These are phyloP conservation scores for Drosophila lowei DNA, from an alignment of 1,140 invertebrate species.

Conservation along the genomic window DNA sequence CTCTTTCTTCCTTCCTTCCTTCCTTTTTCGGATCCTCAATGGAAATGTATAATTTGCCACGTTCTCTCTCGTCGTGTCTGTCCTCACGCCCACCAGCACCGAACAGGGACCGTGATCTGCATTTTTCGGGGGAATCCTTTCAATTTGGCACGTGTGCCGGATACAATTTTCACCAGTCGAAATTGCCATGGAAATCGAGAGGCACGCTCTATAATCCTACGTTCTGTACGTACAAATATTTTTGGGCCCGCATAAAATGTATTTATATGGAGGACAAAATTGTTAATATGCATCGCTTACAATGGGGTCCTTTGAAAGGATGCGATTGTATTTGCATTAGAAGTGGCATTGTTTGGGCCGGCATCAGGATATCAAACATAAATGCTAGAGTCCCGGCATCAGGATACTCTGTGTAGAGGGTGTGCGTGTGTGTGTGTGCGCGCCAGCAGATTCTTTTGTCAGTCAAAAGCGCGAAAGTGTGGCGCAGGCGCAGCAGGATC, in stretches of 20 bases:
- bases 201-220: constrained; percentile 46
- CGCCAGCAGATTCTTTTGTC: constrained; percentile 61
- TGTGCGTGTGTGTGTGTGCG: constrained; percentile 40
- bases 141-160: constrained; percentile 77
- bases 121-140: constrained; percentile 41
- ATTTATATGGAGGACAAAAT: constrained; percentile 67
- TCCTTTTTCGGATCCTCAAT: background rate
- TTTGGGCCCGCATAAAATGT: constrained; percentile 59
- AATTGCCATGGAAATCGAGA: constrained; percentile 45
- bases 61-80: background rate
- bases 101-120: constrained; percentile 17
- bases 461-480: constrained; percentile 74
- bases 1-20: background rate
- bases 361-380: constrained; percentile 65
- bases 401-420: constrained; percentile 52
- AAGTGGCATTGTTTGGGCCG: constrained; percentile 71
- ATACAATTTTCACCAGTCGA: constrained; percentile 65
- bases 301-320: constrained; percentile 71
- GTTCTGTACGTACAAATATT: background rate
- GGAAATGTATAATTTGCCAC: constrained; percentile 14
- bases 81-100: constrained; percentile 50
- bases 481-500: constrained; percentile 61
- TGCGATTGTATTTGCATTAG: constrained; percentile 81
- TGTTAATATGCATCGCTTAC: constrained; percentile 66
- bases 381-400: background rate